A percentile compares a stretch with the other conserved stretches of the same genome.
Conservation (phyloP, 2,797 vertebrate species). For the Myripristis jacobus region DNA sequence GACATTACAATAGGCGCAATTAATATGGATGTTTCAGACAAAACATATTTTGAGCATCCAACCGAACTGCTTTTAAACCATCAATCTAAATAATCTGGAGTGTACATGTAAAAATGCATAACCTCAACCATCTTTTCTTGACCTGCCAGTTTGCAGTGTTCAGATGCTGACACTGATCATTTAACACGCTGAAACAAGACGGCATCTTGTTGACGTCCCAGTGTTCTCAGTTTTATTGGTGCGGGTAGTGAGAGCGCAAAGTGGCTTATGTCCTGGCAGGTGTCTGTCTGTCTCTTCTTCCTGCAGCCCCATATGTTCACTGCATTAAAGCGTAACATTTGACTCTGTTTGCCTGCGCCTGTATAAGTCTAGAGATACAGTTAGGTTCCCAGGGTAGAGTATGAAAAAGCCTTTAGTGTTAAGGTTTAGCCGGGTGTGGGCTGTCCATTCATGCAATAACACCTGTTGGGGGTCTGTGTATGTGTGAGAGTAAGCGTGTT, state of each 20-base stretch:
- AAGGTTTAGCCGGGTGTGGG: conserved; percentile 34
- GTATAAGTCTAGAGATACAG: conserved; percentile 23
- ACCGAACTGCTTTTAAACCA: not conserved
- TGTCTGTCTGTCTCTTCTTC: conserved; percentile 30
- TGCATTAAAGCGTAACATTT: conserved; percentile 57
- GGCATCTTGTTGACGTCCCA: not conserved
- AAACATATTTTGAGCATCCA: not conserved
- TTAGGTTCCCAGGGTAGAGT: conserved; percentile 57
- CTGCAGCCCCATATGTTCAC: conserved; percentile 53
- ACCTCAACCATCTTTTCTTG: not conserved
- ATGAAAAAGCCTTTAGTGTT: conserved; percentile 56
- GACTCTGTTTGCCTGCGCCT: conserved; percentile 32
- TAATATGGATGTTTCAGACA: not conserved
- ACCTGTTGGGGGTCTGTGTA: conserved; percentile 54
- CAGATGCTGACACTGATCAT: not conserved
- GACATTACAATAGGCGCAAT: not conserved
- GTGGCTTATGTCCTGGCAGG: conserved; percentile 33
- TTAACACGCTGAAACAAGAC: conserved; percentile 3
- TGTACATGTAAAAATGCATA: not conserved
- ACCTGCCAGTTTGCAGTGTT: too few relatives aligned
- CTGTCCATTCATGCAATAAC: conserved; percentile 39
- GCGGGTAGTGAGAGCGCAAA: conserved; percentile 1
- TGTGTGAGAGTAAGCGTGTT: conserved; percentile 23
- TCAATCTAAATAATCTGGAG: too few relatives aligned
- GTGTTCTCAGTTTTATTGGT: not conserved